Base-by-base conservation (phyloP, 2,797 vertebrate genomes). In the Aviceda leuphotes region DNA sequence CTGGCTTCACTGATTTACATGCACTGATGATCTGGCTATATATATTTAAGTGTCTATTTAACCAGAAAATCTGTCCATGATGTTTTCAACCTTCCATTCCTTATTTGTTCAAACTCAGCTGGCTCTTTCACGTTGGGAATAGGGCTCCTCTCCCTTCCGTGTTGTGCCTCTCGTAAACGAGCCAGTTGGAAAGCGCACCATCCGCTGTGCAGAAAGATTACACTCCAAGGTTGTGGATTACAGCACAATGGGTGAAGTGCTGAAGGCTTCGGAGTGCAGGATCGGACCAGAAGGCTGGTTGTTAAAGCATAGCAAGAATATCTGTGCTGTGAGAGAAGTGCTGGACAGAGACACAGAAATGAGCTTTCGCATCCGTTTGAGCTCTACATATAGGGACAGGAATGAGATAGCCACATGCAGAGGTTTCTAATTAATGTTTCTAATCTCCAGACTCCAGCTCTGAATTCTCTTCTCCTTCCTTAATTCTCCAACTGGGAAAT, bases 281-380 rank as follows among this genome's bases (percentile, higher is more conserved):
- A 79, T 31, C 62, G 24, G 78, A n/a, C 14, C 46, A 41, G 46
- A 33, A 31, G 7, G 6, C 49, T 13, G 74, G 15, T 9, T 71
- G 33, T 3, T 8, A 5, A 26, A 91, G 71, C 63, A 3, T 8
- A 58, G 78, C 55, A n/a, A 61, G 70, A 58, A 13, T 21, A 3
- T 33, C 68, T 5, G 65, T 5, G 61, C 74, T 76, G 58, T 12
- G n/a, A 72, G 56, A 26, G 86, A 24, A 90, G 44, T 87, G 93
- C 89, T 93, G 91, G 95, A 95, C 93, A 96, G 94, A 90, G 90
- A 11, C 91, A 94, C 9, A 5, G 80, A 15, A 44, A 74, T 6
- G 6, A 83, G 87, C 44, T 85, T 50, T 26, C 47, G 56, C 70
- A 67, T 49, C 72, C 1, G 15, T 20, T 35, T 15, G 58, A 85